phyloP scores from a whole-genome alignment of 2,888 invertebrate genomes.

The Pristionchus maxplancki region DNA sequence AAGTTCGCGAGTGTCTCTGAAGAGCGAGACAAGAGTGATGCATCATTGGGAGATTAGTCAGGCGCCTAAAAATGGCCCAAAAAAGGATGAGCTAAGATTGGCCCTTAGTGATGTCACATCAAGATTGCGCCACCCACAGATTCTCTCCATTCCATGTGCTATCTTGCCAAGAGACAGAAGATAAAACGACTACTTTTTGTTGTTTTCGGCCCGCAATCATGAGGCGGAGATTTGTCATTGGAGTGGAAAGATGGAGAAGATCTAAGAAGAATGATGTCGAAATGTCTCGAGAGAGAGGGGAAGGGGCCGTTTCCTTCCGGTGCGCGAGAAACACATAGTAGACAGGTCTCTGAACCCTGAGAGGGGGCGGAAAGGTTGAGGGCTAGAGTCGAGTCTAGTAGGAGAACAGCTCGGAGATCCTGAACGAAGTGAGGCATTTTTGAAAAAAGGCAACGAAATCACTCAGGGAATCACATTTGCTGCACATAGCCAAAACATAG shows the following conservation, averaged over 20 bases:
- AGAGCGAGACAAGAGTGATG: background rate
- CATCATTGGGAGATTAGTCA: constrained; percentile 22
- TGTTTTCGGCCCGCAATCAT: background rate
- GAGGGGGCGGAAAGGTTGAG: background rate
- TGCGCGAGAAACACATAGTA: background rate
- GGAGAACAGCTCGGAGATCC: background rate
- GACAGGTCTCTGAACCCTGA: background rate
- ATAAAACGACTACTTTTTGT: background rate
- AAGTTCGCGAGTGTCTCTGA: background rate
- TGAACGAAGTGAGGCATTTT: too few relatives aligned
- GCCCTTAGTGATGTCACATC: constrained; percentile 23
- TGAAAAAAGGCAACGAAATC: too few relatives aligned
- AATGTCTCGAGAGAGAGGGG: background rate
- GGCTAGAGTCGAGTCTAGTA: background rate
- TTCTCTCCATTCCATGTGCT: background rate
- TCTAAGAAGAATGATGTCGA: background rate
- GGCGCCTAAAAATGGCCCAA: background rate
- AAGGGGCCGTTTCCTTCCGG: background rate
- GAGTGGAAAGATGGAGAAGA: background rate
- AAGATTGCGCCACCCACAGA: background rate
- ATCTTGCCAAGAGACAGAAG: background rate
- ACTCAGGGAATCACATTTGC: too few relatives aligned
- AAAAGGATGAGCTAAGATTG: constrained; percentile 1
- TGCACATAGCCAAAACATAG: too few relatives aligned
- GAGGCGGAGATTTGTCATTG: background rate